phyloP scores from a whole-genome alignment of 2,113 vertebrate genomes.

The Anguilla rostrata region DNA sequence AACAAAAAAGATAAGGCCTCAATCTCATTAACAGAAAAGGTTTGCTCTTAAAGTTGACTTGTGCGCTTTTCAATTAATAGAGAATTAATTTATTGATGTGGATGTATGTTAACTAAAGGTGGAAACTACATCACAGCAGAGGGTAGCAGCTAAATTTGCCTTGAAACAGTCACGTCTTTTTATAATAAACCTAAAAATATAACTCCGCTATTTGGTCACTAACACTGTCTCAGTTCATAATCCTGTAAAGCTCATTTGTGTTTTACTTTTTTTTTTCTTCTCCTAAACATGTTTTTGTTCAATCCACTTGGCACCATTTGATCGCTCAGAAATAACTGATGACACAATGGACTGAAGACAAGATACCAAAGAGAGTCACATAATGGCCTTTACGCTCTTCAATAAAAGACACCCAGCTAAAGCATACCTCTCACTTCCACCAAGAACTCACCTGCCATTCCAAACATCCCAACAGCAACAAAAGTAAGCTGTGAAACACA shows the following conservation, averaged over 20 bases:
- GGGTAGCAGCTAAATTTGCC: constrained; percentile 66
- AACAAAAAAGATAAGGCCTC: constrained; percentile 32
- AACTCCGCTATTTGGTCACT: constrained; percentile 48
- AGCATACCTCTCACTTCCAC: constrained; percentile 25
- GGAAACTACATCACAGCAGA: constrained; percentile 43
- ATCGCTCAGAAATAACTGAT: neutral
- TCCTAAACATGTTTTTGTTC: constrained; percentile 11
- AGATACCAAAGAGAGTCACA: constrained; percentile 2
- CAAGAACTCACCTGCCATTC: neutral
- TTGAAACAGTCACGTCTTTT: constrained; percentile 57
- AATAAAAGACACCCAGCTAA: constrained; percentile 12
- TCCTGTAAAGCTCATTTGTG: constrained; percentile 3
- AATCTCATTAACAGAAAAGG: constrained; percentile 20
- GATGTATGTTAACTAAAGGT: constrained; percentile 33
- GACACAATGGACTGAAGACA: constrained; percentile 18
- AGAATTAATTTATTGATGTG: constrained; percentile 39
- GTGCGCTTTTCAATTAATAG: constrained; percentile 18
- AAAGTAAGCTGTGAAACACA: constrained; percentile 28
- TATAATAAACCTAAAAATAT: constrained; percentile 8
- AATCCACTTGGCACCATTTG: constrained; percentile 23
- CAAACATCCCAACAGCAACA: constrained; percentile 11
- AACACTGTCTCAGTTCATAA: constrained; percentile 34
- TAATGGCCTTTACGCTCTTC: neutral
- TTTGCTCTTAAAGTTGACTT: constrained; percentile 25
- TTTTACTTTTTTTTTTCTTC: constrained; percentile 15